Evolutionary conservation across 1,140 invertebrate genomes (phyloP).

Genomic region (Caenorhabditis brenneri): DNA sequence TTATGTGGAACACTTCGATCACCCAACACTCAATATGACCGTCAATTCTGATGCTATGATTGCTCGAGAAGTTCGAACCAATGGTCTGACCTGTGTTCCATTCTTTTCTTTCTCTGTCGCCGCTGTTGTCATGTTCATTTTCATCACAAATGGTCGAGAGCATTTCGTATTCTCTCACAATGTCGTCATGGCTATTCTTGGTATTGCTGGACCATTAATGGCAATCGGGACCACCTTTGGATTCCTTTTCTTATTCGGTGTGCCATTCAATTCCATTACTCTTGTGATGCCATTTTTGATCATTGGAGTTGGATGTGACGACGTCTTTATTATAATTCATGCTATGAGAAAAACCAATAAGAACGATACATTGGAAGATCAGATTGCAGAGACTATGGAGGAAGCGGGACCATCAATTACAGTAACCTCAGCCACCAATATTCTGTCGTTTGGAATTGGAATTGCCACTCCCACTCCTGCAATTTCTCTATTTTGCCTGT

Average conservation of each 20-base stretch:
- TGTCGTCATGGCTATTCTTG: constrained; percentile 53
- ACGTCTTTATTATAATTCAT: constrained; percentile 59
- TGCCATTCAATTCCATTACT: constrained; percentile 60
- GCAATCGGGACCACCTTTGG: constrained; percentile 48
- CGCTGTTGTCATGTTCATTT: constrained; percentile 55
- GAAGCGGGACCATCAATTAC: constrained; percentile 60
- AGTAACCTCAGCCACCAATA: constrained; percentile 56
- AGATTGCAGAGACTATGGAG: constrained; percentile 60
- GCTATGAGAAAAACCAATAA: constrained; percentile 56
- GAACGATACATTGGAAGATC: constrained; percentile 40
- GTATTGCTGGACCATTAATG: constrained; percentile 57
- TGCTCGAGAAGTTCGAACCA: constrained; percentile 56
- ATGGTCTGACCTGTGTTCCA: constrained; percentile 57
- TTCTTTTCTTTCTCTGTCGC: constrained; percentile 53
- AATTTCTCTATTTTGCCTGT: constrained; percentile 57
- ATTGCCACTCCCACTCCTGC: constrained; percentile 57
- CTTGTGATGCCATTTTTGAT: constrained; percentile 59
- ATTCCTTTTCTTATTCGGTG: constrained; percentile 52
- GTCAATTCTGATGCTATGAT: constrained; percentile 57
- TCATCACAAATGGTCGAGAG: constrained; percentile 48
- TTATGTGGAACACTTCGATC: constrained; percentile 52
- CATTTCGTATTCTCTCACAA: constrained; percentile 48
- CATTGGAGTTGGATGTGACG: constrained; percentile 58
- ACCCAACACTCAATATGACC: constrained; percentile 53
- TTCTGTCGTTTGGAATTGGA: constrained; percentile 55